Percentiles rank a stretch among this genome's conserved stretches.
Conservation (phyloP, 2,888 invertebrate genomes). For the Tachina grossa region DNA sequence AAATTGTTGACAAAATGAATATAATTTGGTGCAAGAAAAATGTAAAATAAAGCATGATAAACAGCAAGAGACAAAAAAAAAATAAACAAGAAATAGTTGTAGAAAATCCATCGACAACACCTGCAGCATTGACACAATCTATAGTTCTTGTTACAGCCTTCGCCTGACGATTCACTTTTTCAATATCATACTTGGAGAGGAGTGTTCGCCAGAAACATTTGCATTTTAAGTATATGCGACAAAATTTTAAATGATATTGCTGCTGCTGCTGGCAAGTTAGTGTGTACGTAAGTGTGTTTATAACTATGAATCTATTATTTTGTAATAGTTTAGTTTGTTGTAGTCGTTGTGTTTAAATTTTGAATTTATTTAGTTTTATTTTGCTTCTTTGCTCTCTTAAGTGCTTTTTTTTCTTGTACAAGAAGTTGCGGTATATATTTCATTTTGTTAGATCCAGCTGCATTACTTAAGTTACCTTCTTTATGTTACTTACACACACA, state of each 20-base stretch:
- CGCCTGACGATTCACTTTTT: conserved; percentile 30
- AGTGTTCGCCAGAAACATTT: conserved; percentile 11
- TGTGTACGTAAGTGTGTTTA: not conserved
- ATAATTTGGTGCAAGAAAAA: conserved; percentile 38
- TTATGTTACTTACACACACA: conserved; percentile 14
- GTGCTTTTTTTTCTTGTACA: conserved; percentile 20
- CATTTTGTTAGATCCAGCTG: conserved; percentile 68
- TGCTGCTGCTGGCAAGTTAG: not conserved
- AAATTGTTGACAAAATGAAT: conserved; percentile 48
- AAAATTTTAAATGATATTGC: conserved; percentile 35
- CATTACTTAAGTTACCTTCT: conserved; percentile 54
- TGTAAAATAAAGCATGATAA: not conserved
- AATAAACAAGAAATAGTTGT: conserved; percentile 26
- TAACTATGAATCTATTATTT: conserved; percentile 4
- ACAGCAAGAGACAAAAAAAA: not conserved
- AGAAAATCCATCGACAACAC: conserved; percentile 64
- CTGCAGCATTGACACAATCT: conserved; percentile 67
- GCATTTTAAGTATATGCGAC: conserved; percentile 63
- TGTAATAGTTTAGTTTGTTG: conserved; percentile 21
- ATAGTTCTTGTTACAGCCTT: conserved; percentile 4
- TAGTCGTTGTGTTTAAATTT: conserved; percentile 45
- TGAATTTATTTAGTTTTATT: conserved; percentile 11
- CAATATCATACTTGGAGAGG: not conserved
- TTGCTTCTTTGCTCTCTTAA: not conserved
- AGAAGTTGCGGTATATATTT: conserved; percentile 68